Evolutionary conservation across 2,113 vertebrate species (phyloP).

Genomic region (Paramormyrops kingsleyae): DNA sequence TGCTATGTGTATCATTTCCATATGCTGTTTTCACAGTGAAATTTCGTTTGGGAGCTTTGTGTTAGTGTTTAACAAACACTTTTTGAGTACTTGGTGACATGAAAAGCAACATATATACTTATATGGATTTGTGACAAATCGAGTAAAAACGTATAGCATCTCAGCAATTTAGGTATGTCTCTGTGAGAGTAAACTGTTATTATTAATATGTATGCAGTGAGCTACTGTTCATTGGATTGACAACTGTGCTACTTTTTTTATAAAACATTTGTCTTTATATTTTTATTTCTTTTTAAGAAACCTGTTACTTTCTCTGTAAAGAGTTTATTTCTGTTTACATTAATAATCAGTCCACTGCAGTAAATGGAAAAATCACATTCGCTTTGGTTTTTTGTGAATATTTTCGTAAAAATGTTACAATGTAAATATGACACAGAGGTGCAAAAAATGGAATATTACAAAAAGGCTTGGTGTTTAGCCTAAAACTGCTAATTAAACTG

Average conservation of each 20-base stretch:
- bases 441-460: background rate
- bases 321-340: background rate
- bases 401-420: background rate
- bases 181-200: conserved; percentile 77
- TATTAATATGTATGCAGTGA: conserved; percentile 65
- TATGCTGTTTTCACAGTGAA: conserved; percentile 43
- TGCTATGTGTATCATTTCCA: conserved; percentile 37
- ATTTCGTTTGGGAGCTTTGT: conserved; percentile 28
- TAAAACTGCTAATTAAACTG: background rate
- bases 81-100: conserved; percentile 38
- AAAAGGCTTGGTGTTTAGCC: background rate
- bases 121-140: conserved; percentile 47
- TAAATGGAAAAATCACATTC: conserved; percentile 24
- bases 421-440: background rate
- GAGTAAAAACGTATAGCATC: conserved; percentile 66
- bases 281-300: background rate
- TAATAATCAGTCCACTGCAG: background rate
- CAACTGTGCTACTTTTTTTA: conserved; percentile 24
- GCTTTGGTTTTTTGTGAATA: background rate
- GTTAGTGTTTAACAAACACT: conserved; percentile 39
- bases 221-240: conserved; percentile 21
- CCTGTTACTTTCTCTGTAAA: background rate
- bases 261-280: background rate
- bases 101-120: conserved; percentile 41
- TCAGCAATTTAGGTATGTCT: conserved; percentile 71